Evolutionary conservation across 2,888 invertebrate genomes (phyloP), one percentile per base, ranked within the genome.

Genomic region (Aricia artaxerxes): DNA sequence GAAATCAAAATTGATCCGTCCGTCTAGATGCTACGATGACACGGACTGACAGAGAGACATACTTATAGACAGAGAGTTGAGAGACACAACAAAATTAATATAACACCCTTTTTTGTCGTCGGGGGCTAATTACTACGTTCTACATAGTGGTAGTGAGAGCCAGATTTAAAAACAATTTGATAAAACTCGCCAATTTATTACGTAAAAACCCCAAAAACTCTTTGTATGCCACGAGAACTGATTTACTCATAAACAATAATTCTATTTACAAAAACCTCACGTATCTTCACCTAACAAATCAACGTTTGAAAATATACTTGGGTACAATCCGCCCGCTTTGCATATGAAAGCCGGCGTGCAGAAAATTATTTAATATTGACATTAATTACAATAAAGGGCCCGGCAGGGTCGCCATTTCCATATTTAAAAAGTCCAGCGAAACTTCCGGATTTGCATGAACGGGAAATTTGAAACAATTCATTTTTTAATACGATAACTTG

Each of bases 271-370:
- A 57, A 53, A 76, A 31, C 16, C 76, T 80, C 80, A 77, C 85
- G 84, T 90, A 91, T 31, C 76, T 53, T 53, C 53, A 57, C 31
- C 64, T 61, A 81, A 78, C 73, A 64, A 78, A 80, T 78, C 79
- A 79, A 81, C 79, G 78, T 81, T 79, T 79, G 79, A 79, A 78
- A 77, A 75, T 79, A 73, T 77, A 69, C 83, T 80, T 78, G 57
- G 69, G 35, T 57, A 76, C 76, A 76, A 76, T 76, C 57, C 53
- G 76, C 16, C 35, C 2, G 53, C n/a, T 93, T 93, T 92, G 90
- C 93, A 93, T 92, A 87, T 91, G 89, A 91, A 93, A 91, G 90
- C 90, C 88, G 88, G 90, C 90, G 87, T 84, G 88, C 86, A 90
- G 91, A 90, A 92, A 92, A 93, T 93, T 75, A 75, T 75, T 92